phyloP scores from a whole-genome alignment of 1,140 invertebrate species.

The Drosophila trapezifrons region DNA sequence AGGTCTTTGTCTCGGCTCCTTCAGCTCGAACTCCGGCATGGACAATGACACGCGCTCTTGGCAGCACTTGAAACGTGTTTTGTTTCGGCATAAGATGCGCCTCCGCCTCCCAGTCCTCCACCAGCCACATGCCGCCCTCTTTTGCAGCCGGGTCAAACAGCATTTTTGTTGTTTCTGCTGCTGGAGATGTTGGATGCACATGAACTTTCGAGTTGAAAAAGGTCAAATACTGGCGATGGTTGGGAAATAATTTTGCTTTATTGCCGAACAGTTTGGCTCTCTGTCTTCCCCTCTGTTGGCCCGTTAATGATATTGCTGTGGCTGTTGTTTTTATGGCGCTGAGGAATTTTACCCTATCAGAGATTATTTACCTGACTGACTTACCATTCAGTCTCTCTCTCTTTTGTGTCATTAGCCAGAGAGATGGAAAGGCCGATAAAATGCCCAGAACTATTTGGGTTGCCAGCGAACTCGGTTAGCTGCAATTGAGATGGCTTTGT shows the following conservation, averaged over 20 bases:
- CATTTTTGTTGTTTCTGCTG: slow-evolving; percentile 49
- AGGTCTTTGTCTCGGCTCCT: slow-evolving; percentile 70
- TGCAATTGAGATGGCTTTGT: slow-evolving; percentile 27
- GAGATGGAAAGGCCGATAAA: slow-evolving; percentile 61
- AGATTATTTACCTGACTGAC: slow-evolving; percentile 36
- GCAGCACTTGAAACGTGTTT: slow-evolving; percentile 63
- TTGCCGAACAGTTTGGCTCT: slow-evolving; percentile 22
- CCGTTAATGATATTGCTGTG: slow-evolving; percentile 23
- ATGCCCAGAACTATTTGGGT: slow-evolving; percentile 27
- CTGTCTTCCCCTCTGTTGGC: slow-evolving; percentile 32
- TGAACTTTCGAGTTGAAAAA: slow-evolving; percentile 73
- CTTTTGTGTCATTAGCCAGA: slow-evolving; percentile 61
- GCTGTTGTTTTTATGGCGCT: slow-evolving; percentile 35
- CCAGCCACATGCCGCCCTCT: slow-evolving; percentile 1
- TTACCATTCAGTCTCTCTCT: background rate
- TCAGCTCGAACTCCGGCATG: slow-evolving; percentile 40
- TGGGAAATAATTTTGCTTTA: slow-evolving; percentile 73
- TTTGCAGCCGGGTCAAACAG: slow-evolving; percentile 39
- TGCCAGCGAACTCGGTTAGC: background rate
- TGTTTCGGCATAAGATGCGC: slow-evolving; percentile 32
- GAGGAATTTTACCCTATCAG: slow-evolving; percentile 43
- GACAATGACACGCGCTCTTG: slow-evolving; percentile 66
- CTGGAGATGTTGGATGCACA: slow-evolving; percentile 43
- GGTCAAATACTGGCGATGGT: slow-evolving; percentile 53
- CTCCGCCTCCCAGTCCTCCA: background rate